phyloP scores from a whole-genome alignment of 2,113 vertebrate genomes.

The Myiopsitta monachus region DNA sequence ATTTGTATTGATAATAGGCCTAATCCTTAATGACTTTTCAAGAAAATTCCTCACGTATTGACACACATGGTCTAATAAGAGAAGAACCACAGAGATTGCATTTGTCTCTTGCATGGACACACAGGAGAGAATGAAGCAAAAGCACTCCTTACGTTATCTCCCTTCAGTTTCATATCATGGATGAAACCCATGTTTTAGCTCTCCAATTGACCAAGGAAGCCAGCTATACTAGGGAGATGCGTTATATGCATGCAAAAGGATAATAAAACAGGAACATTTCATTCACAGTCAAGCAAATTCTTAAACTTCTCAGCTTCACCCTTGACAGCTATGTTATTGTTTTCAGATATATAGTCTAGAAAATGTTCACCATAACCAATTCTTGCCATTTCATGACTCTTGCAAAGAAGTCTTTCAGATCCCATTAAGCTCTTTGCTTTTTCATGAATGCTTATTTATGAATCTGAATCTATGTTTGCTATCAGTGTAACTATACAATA shows the following conservation, averaged over 20 bases:
- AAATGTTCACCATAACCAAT: background rate
- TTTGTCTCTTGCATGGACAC: background rate
- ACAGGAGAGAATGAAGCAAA: background rate
- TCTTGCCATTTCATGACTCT: background rate
- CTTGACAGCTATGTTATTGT: background rate
- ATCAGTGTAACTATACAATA: background rate
- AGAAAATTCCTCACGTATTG: background rate
- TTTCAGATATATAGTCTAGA: background rate
- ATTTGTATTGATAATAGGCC: background rate
- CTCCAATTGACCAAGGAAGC: background rate
- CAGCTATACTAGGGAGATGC: background rate
- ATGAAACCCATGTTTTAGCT: background rate
- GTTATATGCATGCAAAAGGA: background rate
- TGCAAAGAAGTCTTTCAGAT: background rate
- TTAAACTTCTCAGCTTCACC: background rate
- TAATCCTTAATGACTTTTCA: background rate
- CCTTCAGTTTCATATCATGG: background rate
- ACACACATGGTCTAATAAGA: background rate
- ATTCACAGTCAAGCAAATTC: background rate
- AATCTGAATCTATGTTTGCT: background rate
- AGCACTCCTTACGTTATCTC: background rate
- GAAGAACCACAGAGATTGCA: background rate
- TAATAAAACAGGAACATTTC: background rate
- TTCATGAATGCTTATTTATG: background rate
- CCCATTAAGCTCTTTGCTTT: background rate